A percentile compares a stretch with the other conserved stretches of the same genome.
Evolutionary conservation across 2,888 invertebrate species (phyloP).

Genomic region (Elysia crispata): DNA sequence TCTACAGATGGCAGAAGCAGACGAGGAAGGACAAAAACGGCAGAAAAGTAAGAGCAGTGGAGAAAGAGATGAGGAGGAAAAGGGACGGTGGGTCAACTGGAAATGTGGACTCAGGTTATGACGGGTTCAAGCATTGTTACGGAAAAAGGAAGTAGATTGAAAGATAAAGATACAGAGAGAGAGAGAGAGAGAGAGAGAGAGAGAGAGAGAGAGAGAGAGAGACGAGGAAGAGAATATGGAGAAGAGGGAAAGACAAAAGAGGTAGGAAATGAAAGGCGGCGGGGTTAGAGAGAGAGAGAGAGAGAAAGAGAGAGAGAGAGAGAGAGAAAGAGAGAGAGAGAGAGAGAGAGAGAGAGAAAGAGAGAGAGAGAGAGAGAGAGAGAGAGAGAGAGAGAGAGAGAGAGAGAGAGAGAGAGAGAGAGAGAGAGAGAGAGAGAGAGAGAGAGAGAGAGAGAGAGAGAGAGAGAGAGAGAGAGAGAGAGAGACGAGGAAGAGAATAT

Average conservation of each 20-base stretch:
- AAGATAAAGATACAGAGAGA: conserved; percentile 24
- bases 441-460: conserved; percentile 19
- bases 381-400: conserved; percentile 37
- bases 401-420: conserved; percentile 28
- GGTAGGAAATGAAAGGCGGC: conserved; percentile 21
- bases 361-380: conserved; percentile 31
- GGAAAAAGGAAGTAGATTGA: conserved; percentile 19
- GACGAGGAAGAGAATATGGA: conserved; percentile 17
- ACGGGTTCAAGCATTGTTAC: background rate
- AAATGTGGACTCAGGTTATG: background rate
- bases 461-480: background rate
- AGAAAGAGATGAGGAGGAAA: no score
- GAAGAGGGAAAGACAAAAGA: conserved; percentile 20
- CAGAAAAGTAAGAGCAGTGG: no score
- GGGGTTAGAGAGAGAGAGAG: background rate
- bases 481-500: background rate
- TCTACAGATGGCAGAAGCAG: no score
- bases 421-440: no score
- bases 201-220: conserved; percentile 22
- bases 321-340: background rate
- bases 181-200: conserved; percentile 31
- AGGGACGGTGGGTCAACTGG: background rate
- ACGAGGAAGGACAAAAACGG: no score
- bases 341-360: conserved; percentile 12
- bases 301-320: conserved; percentile 13